Evolutionary conservation across 2,797 vertebrate genomes (phyloP).

Genomic region (Prunella strophiata): DNA sequence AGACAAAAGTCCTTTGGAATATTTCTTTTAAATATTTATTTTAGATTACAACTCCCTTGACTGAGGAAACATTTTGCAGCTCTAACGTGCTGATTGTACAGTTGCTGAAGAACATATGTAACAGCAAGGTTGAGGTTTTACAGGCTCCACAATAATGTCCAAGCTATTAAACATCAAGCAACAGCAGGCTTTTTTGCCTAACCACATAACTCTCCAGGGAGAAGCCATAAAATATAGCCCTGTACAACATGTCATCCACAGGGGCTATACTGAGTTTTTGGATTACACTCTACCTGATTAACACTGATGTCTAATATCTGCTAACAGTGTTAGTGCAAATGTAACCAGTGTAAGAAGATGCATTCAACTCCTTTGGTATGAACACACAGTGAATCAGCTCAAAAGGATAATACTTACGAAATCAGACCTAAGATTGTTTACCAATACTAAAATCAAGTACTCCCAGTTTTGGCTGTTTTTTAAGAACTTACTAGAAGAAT

Average conservation of each 20-base stretch:
- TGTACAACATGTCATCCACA: conserved; percentile 24
- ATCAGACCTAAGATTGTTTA: not conserved
- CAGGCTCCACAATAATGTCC: conserved; percentile 45
- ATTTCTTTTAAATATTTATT: conserved; percentile 11
- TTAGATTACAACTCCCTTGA: not conserved
- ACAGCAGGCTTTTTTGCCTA: not conserved
- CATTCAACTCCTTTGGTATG: not conserved
- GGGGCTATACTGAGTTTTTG: not conserved
- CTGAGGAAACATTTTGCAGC: conserved; percentile 24
- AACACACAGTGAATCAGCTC: not conserved
- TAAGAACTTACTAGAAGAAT: not conserved
- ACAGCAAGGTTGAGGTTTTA: conserved; percentile 55
- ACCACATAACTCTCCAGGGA: conserved; percentile 42
- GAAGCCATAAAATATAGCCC: conserved; percentile 17
- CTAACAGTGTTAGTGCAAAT: not conserved
- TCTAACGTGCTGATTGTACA: conserved; percentile 14
- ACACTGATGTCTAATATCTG: not conserved
- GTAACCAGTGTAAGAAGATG: not conserved
- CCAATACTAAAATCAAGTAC: not conserved
- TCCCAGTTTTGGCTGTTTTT: not conserved
- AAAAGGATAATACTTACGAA: not conserved
- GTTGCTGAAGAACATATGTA: conserved; percentile 56
- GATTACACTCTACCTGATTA: conserved; percentile 7
- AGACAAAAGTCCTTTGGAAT: not conserved
- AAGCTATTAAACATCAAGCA: conserved; percentile 70